A percentile compares a stretch with the other conserved stretches of the same genome.
Conservation (phyloP, 2,888 invertebrate genomes). For the Poecilus cupreus region DNA sequence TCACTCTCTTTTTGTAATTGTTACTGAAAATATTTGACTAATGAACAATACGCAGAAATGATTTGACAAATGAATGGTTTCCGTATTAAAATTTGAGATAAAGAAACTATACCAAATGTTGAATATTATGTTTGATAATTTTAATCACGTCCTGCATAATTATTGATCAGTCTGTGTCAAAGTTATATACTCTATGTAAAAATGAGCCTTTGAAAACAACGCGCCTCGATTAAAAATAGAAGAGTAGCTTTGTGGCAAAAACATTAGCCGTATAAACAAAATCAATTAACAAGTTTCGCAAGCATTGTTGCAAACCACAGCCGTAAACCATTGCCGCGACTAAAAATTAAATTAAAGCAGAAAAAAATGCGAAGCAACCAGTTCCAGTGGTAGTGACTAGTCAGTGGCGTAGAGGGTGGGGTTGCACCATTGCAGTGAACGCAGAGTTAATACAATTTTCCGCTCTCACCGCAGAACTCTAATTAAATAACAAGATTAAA, state of each 20-base stretch:
- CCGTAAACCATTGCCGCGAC: conserved; percentile 6
- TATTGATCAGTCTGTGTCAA: too few species aligned
- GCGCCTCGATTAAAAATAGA: background rate
- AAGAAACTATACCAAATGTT: too few species aligned
- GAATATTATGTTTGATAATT: too few species aligned
- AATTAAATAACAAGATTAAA: conserved; percentile 58
- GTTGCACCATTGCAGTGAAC: conserved; percentile 34
- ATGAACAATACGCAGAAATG: too few species aligned
- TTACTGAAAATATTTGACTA: too few species aligned
- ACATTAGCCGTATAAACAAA: background rate
- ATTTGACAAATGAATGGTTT: too few species aligned
- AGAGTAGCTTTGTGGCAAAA: background rate
- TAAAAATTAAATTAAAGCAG: conserved; percentile 17
- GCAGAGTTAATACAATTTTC: conserved; percentile 54
- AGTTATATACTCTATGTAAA: too few species aligned
- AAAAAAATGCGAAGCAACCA: background rate
- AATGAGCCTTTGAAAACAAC: too few species aligned
- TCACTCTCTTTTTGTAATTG: too few species aligned
- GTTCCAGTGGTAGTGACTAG: background rate
- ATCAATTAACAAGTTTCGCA: background rate
- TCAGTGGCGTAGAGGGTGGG: background rate
- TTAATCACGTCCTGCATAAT: too few species aligned
- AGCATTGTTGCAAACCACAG: background rate
- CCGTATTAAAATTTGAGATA: too few species aligned
- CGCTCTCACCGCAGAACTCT: conserved; percentile 52